Evolutionary conservation across 2,797 vertebrate species (phyloP).

Genomic region (Oreochromis grahami): DNA sequence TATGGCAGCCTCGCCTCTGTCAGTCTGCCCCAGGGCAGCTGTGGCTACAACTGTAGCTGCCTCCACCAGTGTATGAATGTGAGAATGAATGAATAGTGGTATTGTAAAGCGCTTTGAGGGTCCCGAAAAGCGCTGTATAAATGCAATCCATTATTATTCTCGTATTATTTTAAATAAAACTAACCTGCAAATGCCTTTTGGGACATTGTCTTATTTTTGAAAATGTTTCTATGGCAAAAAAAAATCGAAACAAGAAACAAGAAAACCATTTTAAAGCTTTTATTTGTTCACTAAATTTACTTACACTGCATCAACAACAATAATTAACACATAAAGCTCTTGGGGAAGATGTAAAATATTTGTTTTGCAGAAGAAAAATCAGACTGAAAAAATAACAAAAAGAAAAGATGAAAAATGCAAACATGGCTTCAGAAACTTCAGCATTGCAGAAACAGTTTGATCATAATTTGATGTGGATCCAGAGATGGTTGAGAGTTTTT

Average conservation of each 20-base stretch:
- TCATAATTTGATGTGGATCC: background rate
- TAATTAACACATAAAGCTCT: background rate
- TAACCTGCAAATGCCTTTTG: background rate
- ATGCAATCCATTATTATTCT: too few species aligned
- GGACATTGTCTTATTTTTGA: background rate
- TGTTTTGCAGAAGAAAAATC: background rate
- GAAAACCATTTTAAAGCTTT: background rate
- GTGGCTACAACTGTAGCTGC: too few species aligned
- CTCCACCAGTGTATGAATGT: too few species aligned
- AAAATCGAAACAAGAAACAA: background rate
- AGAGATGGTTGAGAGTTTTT: background rate
- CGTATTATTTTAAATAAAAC: background rate
- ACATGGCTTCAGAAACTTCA: background rate
- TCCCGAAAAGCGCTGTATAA: too few species aligned
- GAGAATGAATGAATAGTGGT: too few species aligned
- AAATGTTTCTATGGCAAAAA: background rate
- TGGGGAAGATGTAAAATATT: background rate
- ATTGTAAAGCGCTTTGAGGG: too few species aligned
- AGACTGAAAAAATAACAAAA: background rate
- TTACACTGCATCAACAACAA: background rate
- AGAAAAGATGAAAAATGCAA: background rate
- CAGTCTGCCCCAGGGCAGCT: too few species aligned
- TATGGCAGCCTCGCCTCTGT: too few species aligned
- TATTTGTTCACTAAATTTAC: background rate
- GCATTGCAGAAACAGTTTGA: background rate